Base-by-base conservation (phyloP, 2,113 vertebrate genomes). In the Xenotilapia flavipinnis region DNA sequence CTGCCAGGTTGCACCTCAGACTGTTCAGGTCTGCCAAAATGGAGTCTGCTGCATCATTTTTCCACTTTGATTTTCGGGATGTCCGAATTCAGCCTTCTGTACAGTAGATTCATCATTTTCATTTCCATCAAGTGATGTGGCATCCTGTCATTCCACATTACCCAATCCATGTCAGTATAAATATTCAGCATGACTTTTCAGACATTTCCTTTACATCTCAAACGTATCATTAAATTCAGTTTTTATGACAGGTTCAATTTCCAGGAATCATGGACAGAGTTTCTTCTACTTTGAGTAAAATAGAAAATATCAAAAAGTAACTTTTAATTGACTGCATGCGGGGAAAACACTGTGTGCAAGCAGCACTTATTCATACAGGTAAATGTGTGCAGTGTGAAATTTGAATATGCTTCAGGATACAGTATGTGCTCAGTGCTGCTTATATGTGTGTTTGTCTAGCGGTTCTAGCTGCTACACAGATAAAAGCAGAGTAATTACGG, bases 401-500 rank as follows among this genome's bases (percentile, higher is more conserved):
- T 17, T 86, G 45, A 80, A 81, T 49, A 60, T 84, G 19, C 45
- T 79, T 60, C 45, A 28, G 31, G 26, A 36, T 84, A 77, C 26
- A 33, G 26, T 51, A 47, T 80, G 47, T 56, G 56, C 15, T 12
- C 65, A 31, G 58, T 82, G 77, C 26, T 81, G 83, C 42, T 53
- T 23, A 13, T 40, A 3, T 81, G 80, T 82, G 84, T 65, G 15
- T 75, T 89, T 86, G 73, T 80, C 75, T 56, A 60, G 28, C 58
- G 36, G 19, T 77, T 88, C 9, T 54, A n/a, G 86, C 81, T 81
- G 83, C 84, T 58, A 79, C 80, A 49, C 70, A 58, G 84, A 92
- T 91, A 89, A 91, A 93, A 93, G 68, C 80, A 45, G 53, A 84
- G 89, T 90, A 93, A 93, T 94, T 91, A 92, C 83, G 56, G 93